These are phyloP conservation scores for Platysteira castanea DNA, from an alignment of 2,113 vertebrate genomes.

Conservation along the genomic window DNA sequence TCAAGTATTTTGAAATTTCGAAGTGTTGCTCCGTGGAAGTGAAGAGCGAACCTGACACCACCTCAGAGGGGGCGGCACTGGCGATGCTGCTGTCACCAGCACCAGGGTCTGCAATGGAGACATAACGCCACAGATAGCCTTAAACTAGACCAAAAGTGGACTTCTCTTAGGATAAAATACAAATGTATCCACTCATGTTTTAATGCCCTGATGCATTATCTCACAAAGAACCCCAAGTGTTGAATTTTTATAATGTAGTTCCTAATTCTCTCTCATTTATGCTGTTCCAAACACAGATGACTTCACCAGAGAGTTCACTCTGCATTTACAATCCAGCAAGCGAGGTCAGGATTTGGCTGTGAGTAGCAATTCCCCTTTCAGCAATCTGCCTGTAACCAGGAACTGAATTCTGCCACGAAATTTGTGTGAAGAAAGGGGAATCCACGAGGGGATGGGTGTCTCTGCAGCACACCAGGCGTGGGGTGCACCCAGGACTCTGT, in stretches of 20 bases:
- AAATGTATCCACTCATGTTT: accelerated
- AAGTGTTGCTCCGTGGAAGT: conserved; percentile 53
- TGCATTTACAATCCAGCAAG: not conserved
- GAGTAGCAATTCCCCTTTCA: not conserved
- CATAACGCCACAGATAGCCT: not conserved
- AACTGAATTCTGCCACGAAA: not conserved
- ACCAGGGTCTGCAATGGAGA: conserved; percentile 19
- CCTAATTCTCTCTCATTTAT: not conserved
- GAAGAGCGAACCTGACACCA: conserved; percentile 36
- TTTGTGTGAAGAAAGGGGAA: not conserved
- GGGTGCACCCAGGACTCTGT: not conserved
- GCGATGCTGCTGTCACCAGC: conserved; percentile 28
- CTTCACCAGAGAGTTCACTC: not conserved
- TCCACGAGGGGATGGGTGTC: not conserved
- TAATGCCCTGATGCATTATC: not conserved
- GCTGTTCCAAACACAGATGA: not conserved
- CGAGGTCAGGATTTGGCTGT: not conserved
- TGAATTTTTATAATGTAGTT: not conserved
- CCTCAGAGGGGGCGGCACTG: not conserved
- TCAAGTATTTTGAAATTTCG: conserved; percentile 72
- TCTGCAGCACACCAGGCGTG: not conserved
- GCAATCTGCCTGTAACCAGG: not conserved
- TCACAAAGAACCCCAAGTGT: not conserved
- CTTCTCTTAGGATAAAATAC: not conserved
- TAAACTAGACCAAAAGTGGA: not conserved